Evolutionary conservation across 37 sponge, comb jelly and placozoan species (phyloP), one percentile per base, ranked within the genome.

Genomic region (Hexactinellida sp.): DNA sequence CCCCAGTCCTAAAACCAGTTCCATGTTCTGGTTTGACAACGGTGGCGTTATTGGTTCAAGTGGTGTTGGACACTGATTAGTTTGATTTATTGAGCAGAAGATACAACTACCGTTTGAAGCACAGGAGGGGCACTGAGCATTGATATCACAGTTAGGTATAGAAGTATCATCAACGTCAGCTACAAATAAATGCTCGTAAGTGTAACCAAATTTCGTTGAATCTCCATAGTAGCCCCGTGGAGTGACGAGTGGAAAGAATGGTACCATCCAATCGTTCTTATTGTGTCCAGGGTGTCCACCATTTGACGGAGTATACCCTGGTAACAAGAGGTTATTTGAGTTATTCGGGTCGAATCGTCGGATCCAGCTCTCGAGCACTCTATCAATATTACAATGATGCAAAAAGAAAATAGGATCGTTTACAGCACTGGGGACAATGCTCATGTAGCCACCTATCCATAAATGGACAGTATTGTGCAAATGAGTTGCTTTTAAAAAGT

Each of bases 281-380:
- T 84, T 84, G 0, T 16, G 5, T 7, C 85, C 85, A 84, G 54
- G 85, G 1, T 39, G 54, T 84, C 84, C 38, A 84, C 84, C 41
- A 37, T 36, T 7, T 36, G 41, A 7, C 37, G 38, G 84, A 9
- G 84, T 21, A 23, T 84, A 38, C 10, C 23, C 37, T 36, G 41
- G 84, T 38, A 24, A 47, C 37, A n/a, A 36, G 36, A 24, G 36
- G 7, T 5, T 7, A 24, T 84, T 24, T 39, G 35, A 35, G 21
- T 7, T 84, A 23, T 39, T 24, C 36, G 19, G 19, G 9, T 32
- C 38, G 1, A 54, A 39, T 19, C 39, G 38, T 1, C 38, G 28
- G 13, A 84, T 28, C 54, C 51, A 84, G 35, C 30, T 38, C 32
- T 51, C 85, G 1, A 84, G 85, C 39, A 84, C 38, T 84, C 54